These are phyloP conservation scores for Uloborus plumipes DNA, from an alignment of 2,888 invertebrate species.

Conservation along the genomic window DNA sequence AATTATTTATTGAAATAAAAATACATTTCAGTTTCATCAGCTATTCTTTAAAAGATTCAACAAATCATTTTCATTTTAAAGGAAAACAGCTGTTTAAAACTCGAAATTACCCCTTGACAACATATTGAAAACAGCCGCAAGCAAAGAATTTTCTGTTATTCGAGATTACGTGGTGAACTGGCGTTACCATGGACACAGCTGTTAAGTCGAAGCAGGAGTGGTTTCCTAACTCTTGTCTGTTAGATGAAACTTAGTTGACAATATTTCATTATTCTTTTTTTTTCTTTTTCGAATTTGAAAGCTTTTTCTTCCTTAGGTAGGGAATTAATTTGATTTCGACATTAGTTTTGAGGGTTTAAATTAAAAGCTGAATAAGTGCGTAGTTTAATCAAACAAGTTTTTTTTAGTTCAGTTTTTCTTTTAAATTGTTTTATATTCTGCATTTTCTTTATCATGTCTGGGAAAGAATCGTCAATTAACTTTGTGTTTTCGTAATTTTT, in stretches of 20 bases:
- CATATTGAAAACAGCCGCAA: conserved; percentile 23
- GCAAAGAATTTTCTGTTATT: conserved; percentile 19
- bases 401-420: no score
- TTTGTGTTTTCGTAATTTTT: no score
- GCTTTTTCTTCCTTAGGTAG: neutral
- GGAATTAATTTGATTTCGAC: conserved; percentile 4
- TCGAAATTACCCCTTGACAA: conserved; percentile 30
- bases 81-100: conserved; percentile 25
- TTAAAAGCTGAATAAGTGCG: neutral
- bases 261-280: conserved; percentile 4
- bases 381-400: conserved; percentile 3
- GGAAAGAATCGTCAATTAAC: no score
- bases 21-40: neutral
- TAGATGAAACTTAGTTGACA: neutral
- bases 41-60: conserved; percentile 27
- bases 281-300: neutral
- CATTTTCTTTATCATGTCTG: no score
- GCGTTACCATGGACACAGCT: conserved; percentile 23
- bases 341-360: neutral
- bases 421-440: no score
- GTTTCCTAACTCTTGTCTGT: conserved; percentile 9
- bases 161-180: conserved; percentile 13
- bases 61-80: conserved; percentile 21
- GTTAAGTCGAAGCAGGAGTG: conserved; percentile 11
- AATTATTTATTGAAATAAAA: no score